Percentiles rank a stretch among this genome's conserved stretches.
Conservation (phyloP, 2,113 vertebrate species). For the Cyphomyrus plagiostoma region DNA sequence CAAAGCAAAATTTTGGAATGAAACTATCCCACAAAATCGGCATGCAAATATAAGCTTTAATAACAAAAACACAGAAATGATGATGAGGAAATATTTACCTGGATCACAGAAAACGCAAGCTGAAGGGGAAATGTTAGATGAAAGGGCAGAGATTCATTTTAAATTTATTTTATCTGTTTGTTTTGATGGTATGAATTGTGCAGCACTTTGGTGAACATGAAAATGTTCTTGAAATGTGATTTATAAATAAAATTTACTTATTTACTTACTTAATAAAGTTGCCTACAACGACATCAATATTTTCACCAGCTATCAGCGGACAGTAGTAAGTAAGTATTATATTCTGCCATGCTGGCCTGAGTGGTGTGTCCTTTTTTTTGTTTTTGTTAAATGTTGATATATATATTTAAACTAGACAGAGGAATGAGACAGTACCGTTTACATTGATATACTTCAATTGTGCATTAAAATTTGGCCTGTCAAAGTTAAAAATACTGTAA, state of each 20-base stretch:
- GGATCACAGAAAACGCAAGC: not conserved
- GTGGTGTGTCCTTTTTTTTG: not conserved
- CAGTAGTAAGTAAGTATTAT: not conserved
- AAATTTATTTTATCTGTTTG: no score
- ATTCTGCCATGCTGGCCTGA: not conserved
- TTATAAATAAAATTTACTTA: no score
- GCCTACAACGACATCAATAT: not conserved
- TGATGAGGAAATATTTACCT: not conserved
- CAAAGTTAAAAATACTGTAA: not conserved
- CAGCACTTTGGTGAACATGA: no score
- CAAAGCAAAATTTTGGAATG: not conserved
- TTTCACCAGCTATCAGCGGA: not conserved
- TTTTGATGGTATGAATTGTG: no score
- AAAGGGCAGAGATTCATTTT: not conserved
- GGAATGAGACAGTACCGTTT: not conserved
- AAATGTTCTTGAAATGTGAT: no score
- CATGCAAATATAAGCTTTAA: not conserved
- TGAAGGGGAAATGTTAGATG: not conserved
- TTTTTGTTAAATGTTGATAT: not conserved
- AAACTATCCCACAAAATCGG: not conserved
- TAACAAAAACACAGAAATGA: not conserved
- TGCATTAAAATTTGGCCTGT: not conserved
- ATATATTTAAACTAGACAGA: not conserved
- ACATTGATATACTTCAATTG: not conserved
- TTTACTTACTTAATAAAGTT: not conserved